phyloP scores from a whole-genome alignment of 2,113 vertebrate species.

The Anas platyrhynchos region DNA sequence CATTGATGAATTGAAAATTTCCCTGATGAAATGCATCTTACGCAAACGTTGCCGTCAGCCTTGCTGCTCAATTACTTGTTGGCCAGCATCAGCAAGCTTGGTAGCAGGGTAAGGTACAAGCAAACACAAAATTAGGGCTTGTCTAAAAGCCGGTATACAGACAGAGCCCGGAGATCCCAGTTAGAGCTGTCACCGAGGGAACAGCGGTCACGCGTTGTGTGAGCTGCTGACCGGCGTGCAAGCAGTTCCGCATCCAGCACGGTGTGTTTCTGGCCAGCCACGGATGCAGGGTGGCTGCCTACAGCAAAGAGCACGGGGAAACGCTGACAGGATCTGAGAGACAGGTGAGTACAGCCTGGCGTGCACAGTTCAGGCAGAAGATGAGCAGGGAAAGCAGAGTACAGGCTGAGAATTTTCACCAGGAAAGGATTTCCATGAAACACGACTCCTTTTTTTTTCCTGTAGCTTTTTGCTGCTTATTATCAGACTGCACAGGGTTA shows the following conservation, averaged over 20 bases:
- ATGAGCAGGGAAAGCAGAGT: neutral
- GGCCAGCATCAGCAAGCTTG: neutral
- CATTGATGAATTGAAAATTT: neutral
- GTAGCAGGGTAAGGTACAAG: neutral
- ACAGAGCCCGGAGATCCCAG: neutral
- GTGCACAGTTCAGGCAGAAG: neutral
- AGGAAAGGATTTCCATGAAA: neutral
- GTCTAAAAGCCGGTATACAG: neutral
- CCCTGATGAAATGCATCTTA: neutral
- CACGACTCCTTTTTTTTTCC: neutral
- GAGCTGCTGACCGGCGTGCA: neutral
- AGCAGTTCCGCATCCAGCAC: neutral
- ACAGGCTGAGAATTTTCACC: neutral
- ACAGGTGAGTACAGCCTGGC: neutral
- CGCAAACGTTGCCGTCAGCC: neutral
- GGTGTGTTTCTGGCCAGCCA: neutral
- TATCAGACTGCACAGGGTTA: neutral
- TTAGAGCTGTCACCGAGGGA: fast-evolving
- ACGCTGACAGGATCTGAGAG: neutral
- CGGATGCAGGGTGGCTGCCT: neutral
- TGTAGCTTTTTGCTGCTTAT: neutral
- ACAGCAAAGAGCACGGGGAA: neutral
- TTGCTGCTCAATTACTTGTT: neutral
- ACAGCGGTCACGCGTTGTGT: fast-evolving
- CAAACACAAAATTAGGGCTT: neutral